Evolutionary conservation across 2,113 vertebrate genomes (phyloP).

Genomic region (Tretioscincus oriximinensis): DNA sequence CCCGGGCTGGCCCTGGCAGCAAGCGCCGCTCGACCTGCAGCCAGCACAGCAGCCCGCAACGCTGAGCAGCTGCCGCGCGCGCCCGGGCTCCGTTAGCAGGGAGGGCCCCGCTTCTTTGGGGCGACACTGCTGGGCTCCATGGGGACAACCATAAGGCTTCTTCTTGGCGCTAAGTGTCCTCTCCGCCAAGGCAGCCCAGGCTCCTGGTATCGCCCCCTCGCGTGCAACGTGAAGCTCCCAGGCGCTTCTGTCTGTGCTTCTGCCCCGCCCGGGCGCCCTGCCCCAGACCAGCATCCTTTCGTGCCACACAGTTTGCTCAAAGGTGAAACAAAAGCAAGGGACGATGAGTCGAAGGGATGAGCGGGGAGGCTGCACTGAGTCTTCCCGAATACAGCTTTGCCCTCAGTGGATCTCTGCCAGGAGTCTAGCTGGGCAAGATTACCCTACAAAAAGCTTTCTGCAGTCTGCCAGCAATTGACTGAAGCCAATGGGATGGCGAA

Average conservation of each 20-base stretch:
- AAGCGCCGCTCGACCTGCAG: background rate
- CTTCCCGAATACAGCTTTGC: background rate
- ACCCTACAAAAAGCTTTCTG: background rate
- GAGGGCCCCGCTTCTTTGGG: background rate
- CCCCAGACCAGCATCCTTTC: background rate
- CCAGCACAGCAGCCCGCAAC: background rate
- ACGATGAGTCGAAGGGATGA: background rate
- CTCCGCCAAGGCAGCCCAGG: background rate
- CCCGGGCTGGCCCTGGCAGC: background rate
- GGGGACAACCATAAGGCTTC: background rate
- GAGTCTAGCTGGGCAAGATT: background rate
- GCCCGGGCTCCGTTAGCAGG: too few species aligned
- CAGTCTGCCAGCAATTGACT: background rate
- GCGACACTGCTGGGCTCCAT: background rate
- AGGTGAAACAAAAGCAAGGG: background rate
- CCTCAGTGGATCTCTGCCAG: background rate
- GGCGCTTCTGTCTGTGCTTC: background rate
- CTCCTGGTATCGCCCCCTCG: background rate
- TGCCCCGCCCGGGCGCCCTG: too few species aligned
- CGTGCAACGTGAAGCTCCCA: background rate
- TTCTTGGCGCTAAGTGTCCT: conserved; percentile 8
- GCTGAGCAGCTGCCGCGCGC: too few species aligned
- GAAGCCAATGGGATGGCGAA: background rate
- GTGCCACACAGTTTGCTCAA: background rate
- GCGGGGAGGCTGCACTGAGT: background rate